Evolutionary conservation across 2,797 vertebrate genomes (phyloP).

Genomic region (Squalus acanthias): DNA sequence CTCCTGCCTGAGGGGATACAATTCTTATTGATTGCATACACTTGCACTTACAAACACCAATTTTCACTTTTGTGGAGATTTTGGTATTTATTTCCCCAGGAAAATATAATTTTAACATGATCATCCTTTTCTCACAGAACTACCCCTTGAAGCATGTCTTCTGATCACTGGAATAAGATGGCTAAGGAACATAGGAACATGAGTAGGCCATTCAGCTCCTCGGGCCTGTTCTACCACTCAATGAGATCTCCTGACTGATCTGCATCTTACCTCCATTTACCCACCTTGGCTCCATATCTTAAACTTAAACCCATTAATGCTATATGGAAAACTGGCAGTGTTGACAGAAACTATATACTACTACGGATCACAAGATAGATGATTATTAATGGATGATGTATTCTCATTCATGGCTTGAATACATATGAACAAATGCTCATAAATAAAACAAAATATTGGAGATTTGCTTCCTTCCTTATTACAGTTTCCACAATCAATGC

Average conservation of each 20-base stretch:
- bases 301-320: no score
- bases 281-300: neutral
- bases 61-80: no score
- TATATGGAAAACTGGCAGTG: no score
- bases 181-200: neutral
- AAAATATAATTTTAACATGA: no score
- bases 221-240: neutral
- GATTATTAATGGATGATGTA: neutral
- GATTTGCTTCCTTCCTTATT: neutral
- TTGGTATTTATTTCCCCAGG: no score
- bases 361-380: neutral
- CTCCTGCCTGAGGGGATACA: no score
- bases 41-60: no score
- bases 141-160: neutral
- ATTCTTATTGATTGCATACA: no score
- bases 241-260: neutral
- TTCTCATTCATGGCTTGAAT: neutral
- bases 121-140: neutral
- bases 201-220: neutral
- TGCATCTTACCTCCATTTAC: neutral
- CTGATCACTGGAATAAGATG: neutral
- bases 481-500: neutral
- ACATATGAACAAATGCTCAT: neutral
- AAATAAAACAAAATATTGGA: neutral
- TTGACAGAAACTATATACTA: no score